Conservation (phyloP, 2,113 vertebrate genomes). For the Psilopogon haemacephalus region DNA sequence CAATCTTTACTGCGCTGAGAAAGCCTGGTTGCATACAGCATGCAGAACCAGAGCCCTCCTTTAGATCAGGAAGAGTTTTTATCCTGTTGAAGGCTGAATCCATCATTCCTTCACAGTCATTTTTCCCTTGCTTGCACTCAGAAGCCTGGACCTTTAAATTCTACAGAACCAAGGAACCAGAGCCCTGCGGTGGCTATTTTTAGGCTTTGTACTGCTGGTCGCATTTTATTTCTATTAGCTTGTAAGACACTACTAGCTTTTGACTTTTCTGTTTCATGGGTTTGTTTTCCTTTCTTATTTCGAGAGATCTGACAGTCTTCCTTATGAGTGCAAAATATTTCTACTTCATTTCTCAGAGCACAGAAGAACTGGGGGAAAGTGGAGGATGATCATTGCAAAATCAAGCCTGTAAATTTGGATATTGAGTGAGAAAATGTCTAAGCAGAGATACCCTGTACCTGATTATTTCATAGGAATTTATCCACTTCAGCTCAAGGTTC, state of each 20-base stretch:
- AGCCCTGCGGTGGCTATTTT: not conserved
- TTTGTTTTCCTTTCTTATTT: slow-evolving; percentile 19
- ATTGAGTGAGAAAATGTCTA: not conserved
- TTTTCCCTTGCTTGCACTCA: not conserved
- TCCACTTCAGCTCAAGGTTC: not conserved
- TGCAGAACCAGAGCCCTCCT: not conserved
- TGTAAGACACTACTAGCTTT: not conserved
- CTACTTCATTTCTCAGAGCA: not conserved
- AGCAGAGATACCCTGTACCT: not conserved
- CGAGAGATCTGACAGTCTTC: not conserved
- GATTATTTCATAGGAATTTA: not conserved
- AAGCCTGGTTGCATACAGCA: not conserved
- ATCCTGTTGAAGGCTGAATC: accelerated
- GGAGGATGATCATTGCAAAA: not conserved
- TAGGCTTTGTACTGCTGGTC: not conserved
- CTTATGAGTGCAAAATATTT: not conserved
- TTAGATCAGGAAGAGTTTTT: not conserved
- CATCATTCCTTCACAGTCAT: not conserved
- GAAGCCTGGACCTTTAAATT: not conserved
- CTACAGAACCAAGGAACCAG: not conserved
- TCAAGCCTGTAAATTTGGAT: not conserved
- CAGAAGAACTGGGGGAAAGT: not conserved
- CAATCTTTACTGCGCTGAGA: not conserved
- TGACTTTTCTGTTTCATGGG: not conserved
- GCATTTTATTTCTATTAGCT: slow-evolving; percentile 4